Evolutionary conservation across 1,140 invertebrate genomes (phyloP), one percentile per base, ranked within the genome.

Genomic region (Paraescarpia echinospica): DNA sequence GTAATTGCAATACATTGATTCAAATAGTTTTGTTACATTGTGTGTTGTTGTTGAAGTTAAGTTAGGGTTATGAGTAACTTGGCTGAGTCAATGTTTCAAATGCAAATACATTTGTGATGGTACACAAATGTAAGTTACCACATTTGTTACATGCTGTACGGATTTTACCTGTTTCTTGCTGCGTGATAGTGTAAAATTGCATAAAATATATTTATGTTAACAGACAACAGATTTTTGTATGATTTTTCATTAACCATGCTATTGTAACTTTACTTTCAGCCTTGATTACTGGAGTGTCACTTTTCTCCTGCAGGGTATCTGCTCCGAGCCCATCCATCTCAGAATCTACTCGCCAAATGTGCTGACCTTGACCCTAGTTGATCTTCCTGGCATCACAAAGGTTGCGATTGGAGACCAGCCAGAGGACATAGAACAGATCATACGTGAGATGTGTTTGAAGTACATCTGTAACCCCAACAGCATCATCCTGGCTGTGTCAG

Each of bases 331-430:
- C 2, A 99, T 99, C 93, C 99, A 98, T 95, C 96, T 99, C 89
- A 99, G 99, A 96, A 99, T 97, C 31, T 99, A 97, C 96, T 99
- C 99, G 1, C 97, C 97, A 8, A 97, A 97, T 93, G 99, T 99
- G 89, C 98, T 99, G 34, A 99, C 99, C 96, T 96, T 99, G 92
- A 99, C 99, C 0, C 96, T 99, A 1, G 98, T 99, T 88, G 99
- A 99, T 97, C 96, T 99, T 59, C 99, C 99, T 92, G 99, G 99
- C 93, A 98, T 99, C 33, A 99, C 99, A 51, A 99, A 99, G 97
- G 98, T 98, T 31, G 96, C 97, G 8, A 96, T 97, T 34, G 97
- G 97, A n/a, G 97, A 97, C 94, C 97, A 97, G 93, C 97, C 97
- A 35, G 94, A 95, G 41, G 97, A 97, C 94, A 97, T 97, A 93